Conservation (phyloP, 2,797 vertebrate genomes). For the Florisuga fusca region DNA sequence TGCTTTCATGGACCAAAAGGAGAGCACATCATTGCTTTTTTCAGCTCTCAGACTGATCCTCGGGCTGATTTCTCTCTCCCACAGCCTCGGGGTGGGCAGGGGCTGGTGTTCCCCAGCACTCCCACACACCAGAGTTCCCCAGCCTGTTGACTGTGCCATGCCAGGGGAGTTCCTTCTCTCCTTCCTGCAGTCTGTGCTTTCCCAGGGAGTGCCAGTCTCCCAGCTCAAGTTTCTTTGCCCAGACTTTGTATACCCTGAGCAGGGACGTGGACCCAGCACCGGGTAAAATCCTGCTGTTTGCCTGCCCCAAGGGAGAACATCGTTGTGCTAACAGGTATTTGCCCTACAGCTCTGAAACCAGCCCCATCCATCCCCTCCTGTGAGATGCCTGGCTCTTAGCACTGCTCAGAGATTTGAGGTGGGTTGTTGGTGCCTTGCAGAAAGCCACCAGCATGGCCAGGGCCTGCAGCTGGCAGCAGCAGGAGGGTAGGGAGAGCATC, state of each 20-base stretch:
- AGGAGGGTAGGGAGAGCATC: background rate
- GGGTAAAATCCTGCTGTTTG: conserved; percentile 20
- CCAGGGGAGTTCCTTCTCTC: conserved; percentile 6
- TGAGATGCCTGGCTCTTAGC: background rate
- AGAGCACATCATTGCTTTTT: background rate
- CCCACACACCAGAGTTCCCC: conserved; percentile 1
- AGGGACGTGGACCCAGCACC: background rate
- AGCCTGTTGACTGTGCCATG: conserved; percentile 35
- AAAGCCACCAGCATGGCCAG: background rate
- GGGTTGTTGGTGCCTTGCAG: background rate
- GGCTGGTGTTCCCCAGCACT: background rate
- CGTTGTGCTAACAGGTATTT: conserved; percentile 17
- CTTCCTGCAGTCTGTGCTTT: conserved; percentile 29
- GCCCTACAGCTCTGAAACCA: conserved; percentile 9
- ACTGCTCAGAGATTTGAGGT: conserved; percentile 34
- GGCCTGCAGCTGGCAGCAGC: background rate
- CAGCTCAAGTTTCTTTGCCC: conserved; percentile 18
- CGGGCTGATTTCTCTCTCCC: background rate
- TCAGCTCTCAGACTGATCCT: background rate
- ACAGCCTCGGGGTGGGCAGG: background rate
- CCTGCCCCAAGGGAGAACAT: background rate
- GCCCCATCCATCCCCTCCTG: conserved; percentile 17
- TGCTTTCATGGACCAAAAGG: background rate
- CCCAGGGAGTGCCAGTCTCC: conserved; percentile 39
- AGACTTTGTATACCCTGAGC: background rate